phyloP scores from a whole-genome alignment of 2,888 invertebrate genomes.

The Sarcophaga carnaria region DNA sequence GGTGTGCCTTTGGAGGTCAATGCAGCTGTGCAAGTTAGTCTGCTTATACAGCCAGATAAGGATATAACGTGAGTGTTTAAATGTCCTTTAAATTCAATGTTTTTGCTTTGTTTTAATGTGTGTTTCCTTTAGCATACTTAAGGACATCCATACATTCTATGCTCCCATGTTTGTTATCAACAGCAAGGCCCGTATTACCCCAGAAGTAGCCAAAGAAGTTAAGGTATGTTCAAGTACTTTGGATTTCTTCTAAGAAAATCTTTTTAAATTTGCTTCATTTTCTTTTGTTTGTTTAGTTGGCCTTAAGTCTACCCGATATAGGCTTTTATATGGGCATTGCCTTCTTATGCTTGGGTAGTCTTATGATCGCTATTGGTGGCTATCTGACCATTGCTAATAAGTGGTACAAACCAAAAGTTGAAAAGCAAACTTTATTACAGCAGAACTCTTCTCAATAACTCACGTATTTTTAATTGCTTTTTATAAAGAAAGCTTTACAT shows the following conservation, averaged over 20 bases:
- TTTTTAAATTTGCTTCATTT: background rate
- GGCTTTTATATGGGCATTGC: constrained; percentile 76
- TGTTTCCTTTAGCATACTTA: constrained; percentile 69
- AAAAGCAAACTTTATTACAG: constrained; percentile 27
- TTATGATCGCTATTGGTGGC: constrained; percentile 72
- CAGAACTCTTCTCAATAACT: background rate
- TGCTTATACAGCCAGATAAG: constrained; percentile 83
- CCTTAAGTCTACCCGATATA: constrained; percentile 74
- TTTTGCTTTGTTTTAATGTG: background rate
- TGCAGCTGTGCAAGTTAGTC: constrained; percentile 89
- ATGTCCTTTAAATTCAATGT: background rate
- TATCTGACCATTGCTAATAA: constrained; percentile 73
- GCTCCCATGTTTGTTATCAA: constrained; percentile 76
- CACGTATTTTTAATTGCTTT: background rate
- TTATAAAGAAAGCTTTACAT: background rate
- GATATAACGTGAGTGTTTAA: constrained; percentile 83
- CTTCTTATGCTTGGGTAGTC: constrained; percentile 74
- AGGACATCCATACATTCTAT: constrained; percentile 74
- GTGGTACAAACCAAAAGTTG: constrained; percentile 42
- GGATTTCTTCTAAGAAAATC: background rate
- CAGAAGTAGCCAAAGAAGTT: constrained; percentile 74
- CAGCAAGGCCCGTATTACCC: constrained; percentile 73
- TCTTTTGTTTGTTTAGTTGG: constrained; percentile 72
- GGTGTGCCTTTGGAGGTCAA: constrained; percentile 89
- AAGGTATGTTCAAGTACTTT: constrained; percentile 68